Evolutionary conservation across 2,113 vertebrate genomes (phyloP), one percentile per base, ranked within the genome.

Genomic region (Zosterops pallidus): DNA sequence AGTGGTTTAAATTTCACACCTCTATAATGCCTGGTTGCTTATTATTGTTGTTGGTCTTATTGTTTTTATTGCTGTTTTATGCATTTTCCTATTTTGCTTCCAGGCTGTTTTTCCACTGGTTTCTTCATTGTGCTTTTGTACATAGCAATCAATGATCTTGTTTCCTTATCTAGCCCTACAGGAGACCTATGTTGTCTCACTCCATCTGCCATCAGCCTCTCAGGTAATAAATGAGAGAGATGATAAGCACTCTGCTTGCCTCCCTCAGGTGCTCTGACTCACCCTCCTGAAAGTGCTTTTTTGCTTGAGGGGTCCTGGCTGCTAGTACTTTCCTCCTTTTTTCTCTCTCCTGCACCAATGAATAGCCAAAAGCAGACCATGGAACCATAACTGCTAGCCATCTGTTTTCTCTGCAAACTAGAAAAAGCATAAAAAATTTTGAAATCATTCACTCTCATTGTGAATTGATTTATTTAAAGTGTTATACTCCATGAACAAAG

Each of bases 141-240:
- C 47, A 41, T 22, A 79, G 21, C 62, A 92, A 90, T 96, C 94
- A 96, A 84, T 80, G 74, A 64, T 95, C 56, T 84, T 60, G 46
- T 44, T 96, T 74, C 86, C 92, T 92, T 72, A 94, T 70, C 89
- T 85, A 91, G 55, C 49, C 53, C 83, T 97, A 44, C 35, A 95
- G 91, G 84, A 96, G 56, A 92, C 64, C 47, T 55, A 49, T 68
- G 47, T 83, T 96, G 55, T 83, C 90, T 93, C 94, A 83, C 90
- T 90, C 92, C 65, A 85, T 96, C 90, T 97, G 86, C 88, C 88
- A 86, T 91, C 85, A 92, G 56, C 68, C 39, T 97, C 88, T 56
- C 94, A 92, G 95, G 85, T 75, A 96, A 97, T 94, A 94, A 96
- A 96, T 91, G 78, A 95, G 76, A 83, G 82, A 81, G 83, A 94